Evolutionary conservation across 2,888 invertebrate genomes (phyloP).

Genomic region (Eilema caniola): DNA sequence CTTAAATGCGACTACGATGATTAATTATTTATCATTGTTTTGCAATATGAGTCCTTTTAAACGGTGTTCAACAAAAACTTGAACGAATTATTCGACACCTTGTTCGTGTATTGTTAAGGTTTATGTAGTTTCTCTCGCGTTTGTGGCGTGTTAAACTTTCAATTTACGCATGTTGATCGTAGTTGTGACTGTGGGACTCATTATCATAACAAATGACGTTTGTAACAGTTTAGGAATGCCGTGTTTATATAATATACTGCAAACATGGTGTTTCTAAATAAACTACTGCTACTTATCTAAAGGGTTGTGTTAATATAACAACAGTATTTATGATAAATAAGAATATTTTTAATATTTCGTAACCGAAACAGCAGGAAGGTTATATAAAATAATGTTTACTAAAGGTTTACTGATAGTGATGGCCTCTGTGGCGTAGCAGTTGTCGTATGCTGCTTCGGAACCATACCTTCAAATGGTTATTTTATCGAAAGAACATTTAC

Average conservation of each 20-base stretch:
- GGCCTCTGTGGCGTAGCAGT: no score
- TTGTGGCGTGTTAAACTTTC: conserved; percentile 51
- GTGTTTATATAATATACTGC: conserved; percentile 13
- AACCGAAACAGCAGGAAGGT: not conserved
- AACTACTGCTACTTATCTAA: not conserved
- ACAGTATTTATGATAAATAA: not conserved
- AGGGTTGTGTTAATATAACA: not conserved
- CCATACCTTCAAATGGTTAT: no score
- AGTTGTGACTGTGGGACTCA: conserved; percentile 24
- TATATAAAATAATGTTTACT: not conserved
- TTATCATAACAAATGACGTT: conserved; percentile 40
- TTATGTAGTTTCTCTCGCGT: conserved; percentile 50
- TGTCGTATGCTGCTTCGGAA: no score
- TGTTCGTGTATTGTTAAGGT: conserved; percentile 49
- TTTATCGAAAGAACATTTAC: no score
- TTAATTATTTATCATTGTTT: conserved; percentile 70
- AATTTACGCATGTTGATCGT: conserved; percentile 45
- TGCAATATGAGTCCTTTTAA: conserved; percentile 53
- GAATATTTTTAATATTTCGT: not conserved
- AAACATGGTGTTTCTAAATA: conserved; percentile 3
- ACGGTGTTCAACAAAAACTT: conserved; percentile 53
- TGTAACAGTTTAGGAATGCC: conserved; percentile 23
- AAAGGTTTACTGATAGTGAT: no score
- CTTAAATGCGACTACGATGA: conserved; percentile 68
- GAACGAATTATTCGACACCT: conserved; percentile 56